phyloP scores from a whole-genome alignment of 2,888 invertebrate genomes.

The Acleris literana region DNA sequence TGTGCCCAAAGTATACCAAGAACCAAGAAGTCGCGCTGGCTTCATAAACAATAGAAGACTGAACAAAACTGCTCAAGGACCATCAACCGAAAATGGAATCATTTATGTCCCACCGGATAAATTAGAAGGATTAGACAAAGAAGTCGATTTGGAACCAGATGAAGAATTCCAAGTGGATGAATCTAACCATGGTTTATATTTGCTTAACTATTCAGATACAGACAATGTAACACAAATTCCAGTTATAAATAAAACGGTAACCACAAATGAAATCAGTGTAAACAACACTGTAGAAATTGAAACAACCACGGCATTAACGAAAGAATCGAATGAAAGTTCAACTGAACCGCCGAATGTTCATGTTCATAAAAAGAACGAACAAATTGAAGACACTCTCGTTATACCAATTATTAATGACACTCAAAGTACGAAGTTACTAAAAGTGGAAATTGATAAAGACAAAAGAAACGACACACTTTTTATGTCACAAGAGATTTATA shows the following conservation, averaged over 20 bases:
- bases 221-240: slow-evolving; percentile 67
- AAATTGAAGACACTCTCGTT: slow-evolving; percentile 49
- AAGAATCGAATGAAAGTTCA: slow-evolving; percentile 47
- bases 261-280: slow-evolving; percentile 52
- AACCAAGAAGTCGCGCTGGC: slow-evolving; percentile 69
- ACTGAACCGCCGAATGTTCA: slow-evolving; percentile 45
- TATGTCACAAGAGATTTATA: slow-evolving; percentile 85
- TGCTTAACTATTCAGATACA: slow-evolving; percentile 78
- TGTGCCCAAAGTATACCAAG: slow-evolving; percentile 68
- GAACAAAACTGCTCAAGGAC: slow-evolving; percentile 59
- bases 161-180: slow-evolving; percentile 82
- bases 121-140: slow-evolving; percentile 73
- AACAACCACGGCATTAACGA: slow-evolving; percentile 43
- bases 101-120: slow-evolving; percentile 77
- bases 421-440: slow-evolving; percentile 57
- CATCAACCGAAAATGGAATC: slow-evolving; percentile 64
- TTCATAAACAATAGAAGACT: slow-evolving; percentile 71
- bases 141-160: slow-evolving; percentile 76
- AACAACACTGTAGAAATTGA: slow-evolving; percentile 50
- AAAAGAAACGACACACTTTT: slow-evolving; percentile 81
- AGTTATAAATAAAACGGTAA: slow-evolving; percentile 56
- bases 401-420: slow-evolving; percentile 62
- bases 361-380: slow-evolving; percentile 51
- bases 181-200: slow-evolving; percentile 79
- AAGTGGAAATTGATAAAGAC: slow-evolving; percentile 67